phyloP scores from a whole-genome alignment of 2,888 invertebrate species.

The Odontocolon sp. region DNA sequence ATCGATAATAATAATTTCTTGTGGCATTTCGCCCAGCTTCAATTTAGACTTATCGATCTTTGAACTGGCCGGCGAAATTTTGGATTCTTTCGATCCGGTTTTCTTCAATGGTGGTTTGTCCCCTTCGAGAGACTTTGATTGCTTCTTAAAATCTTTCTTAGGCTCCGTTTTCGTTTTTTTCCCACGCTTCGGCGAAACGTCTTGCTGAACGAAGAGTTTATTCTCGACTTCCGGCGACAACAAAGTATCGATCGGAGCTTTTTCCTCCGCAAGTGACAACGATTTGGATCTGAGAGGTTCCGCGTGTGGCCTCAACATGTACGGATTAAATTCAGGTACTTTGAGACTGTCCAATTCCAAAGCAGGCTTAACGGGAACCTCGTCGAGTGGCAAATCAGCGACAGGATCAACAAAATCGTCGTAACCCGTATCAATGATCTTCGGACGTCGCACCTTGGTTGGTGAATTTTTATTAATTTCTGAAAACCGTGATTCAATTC shows the following conservation, averaged over 20 bases:
- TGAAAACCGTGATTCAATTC: constrained; percentile 76
- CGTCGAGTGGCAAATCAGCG: constrained; percentile 78
- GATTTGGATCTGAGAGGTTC: constrained; percentile 78
- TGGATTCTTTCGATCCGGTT: constrained; percentile 73
- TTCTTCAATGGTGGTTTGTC: constrained; percentile 79
- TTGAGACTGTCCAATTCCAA: constrained; percentile 78
- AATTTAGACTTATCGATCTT: constrained; percentile 79
- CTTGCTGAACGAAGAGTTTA: constrained; percentile 76
- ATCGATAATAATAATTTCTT: constrained; percentile 79
- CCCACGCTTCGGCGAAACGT: constrained; percentile 76
- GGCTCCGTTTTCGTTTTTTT: constrained; percentile 73
- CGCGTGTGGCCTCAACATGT: constrained; percentile 77
- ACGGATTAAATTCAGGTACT: constrained; percentile 79
- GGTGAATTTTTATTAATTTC: constrained; percentile 73
- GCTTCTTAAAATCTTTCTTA: constrained; percentile 79
- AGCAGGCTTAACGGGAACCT: constrained; percentile 77
- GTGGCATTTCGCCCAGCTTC: constrained; percentile 79
- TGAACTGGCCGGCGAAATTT: constrained; percentile 71
- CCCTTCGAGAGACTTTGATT: constrained; percentile 78
- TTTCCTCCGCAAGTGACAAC: constrained; percentile 78
- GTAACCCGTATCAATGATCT: constrained; percentile 78
- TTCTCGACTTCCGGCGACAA: constrained; percentile 78
- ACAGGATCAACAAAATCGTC: constrained; percentile 80
- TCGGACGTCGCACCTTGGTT: constrained; percentile 72
- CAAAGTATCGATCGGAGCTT: constrained; percentile 78